These are phyloP conservation scores for Sardinella longiceps DNA, from an alignment of 2,797 vertebrate genomes.

Conservation along the genomic window DNA sequence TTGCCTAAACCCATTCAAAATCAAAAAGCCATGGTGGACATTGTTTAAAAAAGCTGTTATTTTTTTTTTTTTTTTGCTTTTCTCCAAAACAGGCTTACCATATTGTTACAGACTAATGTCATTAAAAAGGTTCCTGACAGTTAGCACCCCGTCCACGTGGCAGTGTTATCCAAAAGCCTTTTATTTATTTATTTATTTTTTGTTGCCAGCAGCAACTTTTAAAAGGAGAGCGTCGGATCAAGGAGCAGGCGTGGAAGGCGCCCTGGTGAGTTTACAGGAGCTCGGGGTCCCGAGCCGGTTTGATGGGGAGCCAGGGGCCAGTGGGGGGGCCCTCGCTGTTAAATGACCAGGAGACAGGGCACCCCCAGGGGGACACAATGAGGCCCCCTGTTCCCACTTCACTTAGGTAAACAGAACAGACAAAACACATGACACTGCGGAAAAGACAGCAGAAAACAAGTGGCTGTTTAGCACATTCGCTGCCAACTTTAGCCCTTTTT, in stretches of 20 bases:
- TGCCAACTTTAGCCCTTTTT: not conserved
- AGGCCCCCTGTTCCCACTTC: slow-evolving; percentile 30
- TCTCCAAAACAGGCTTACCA: not conserved
- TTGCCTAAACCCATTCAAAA: not conserved
- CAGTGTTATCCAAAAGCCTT: slow-evolving; percentile 36
- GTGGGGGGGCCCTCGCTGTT: slow-evolving; percentile 45
- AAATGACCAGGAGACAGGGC: slow-evolving; percentile 43
- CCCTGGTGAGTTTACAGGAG: slow-evolving; percentile 55
- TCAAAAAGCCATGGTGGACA: not conserved
- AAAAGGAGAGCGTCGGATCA: slow-evolving; percentile 54
- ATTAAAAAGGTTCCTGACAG: slow-evolving; percentile 17
- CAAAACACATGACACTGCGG: slow-evolving; percentile 41
- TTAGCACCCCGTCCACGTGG: slow-evolving; percentile 42
- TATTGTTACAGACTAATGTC: not conserved
- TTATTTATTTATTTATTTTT: no score
- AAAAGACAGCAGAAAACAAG: slow-evolving; percentile 43
- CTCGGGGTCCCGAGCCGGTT: slow-evolving; percentile 46
- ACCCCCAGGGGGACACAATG: slow-evolving; percentile 38
- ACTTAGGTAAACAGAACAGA: slow-evolving; percentile 30
- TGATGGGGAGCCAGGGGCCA: slow-evolving; percentile 57
- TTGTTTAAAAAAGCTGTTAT: not conserved
- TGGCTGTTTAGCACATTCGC: not conserved
- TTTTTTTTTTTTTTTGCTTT: not conserved
- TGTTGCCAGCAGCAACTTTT: slow-evolving; percentile 46
- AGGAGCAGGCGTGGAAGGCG: slow-evolving; percentile 40